Evolutionary conservation across 1,140 invertebrate genomes (phyloP), one percentile per base, ranked within the genome.

Genomic region (Sweltsa coloradensis): DNA sequence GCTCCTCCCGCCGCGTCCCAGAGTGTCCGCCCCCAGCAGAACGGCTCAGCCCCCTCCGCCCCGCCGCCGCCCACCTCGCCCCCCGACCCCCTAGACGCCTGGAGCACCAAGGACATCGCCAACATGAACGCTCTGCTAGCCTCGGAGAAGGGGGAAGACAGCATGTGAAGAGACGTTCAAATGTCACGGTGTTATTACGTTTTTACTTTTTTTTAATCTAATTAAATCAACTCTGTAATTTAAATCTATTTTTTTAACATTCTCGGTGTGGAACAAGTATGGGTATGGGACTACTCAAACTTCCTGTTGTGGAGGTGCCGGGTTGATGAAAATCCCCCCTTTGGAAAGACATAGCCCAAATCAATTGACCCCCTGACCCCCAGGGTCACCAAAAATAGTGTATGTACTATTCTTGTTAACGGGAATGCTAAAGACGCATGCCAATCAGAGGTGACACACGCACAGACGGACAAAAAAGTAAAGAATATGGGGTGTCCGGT

Each of bases 81-180:
- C 9, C 71, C 74, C 2, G 77, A 81, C 67, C 78, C 78, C 7
- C 60, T 82, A 41, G 76, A 83, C 56, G 75, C 80, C 1, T 84
- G 81, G 81, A 83, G 80, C 59, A 82, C 76, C 16, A 69, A 74
- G 48, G 73, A 70, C 50, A 77, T 84, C 52, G 72, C 75, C 45
- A 77, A 76, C 61, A 83, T 85, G 67, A 84, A 83, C 62, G 71
- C 76, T 51, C 76, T 84, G 57, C 66, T 85, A 45, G 75, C 76
- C 34, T 79, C 76, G 76, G 64, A 70, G 49, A 60, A 68, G 41
- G 66, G 64, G 34, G 65, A 65, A n/a, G 56, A 59, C 34, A 37
- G 22, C 22, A 21, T 14, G 34, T 9, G 34, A 37, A 9, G 6
- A 21, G 3, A 9, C 16, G 7, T 6, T 9, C 14, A 14, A 14